Evolutionary conservation across 2,797 vertebrate genomes (phyloP).

Genomic region (Chelonia mydas): DNA sequence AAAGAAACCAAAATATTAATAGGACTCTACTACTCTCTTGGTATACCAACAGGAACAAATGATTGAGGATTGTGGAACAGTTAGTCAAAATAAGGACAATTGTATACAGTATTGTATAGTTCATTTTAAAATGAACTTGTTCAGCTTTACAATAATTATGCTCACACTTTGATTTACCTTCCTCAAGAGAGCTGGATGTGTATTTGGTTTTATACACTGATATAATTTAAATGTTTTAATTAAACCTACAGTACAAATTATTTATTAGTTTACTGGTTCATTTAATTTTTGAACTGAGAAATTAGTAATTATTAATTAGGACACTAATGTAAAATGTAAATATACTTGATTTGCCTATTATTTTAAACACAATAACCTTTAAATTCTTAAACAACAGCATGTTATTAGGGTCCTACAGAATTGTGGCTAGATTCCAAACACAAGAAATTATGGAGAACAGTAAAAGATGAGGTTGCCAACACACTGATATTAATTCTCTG

Average conservation of each 20-base stretch:
- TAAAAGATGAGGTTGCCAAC: slow-evolving; percentile 29
- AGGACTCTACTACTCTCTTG: background rate
- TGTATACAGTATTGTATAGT: background rate
- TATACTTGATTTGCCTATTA: background rate
- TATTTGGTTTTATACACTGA: background rate
- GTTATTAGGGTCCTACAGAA: slow-evolving; percentile 36
- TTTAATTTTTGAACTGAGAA: slow-evolving; percentile 43
- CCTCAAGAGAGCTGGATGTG: background rate
- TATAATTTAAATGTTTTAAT: background rate
- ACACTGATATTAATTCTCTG: slow-evolving; percentile 29
- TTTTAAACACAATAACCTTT: slow-evolving; percentile 25
- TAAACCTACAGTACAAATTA: background rate
- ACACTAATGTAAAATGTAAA: background rate
- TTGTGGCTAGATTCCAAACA: slow-evolving; percentile 33
- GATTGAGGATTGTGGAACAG: background rate
- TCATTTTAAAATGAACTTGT: background rate
- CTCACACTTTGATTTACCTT: background rate
- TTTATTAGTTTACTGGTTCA: slow-evolving; percentile 13
- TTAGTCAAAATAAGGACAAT: background rate
- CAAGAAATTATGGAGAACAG: background rate
- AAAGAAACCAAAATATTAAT: background rate
- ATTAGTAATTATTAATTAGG: slow-evolving; percentile 48
- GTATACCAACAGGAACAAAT: background rate
- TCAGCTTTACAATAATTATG: background rate
- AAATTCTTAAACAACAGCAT: background rate